A percentile compares a stretch with the other conserved stretches of the same genome.
These are phyloP conservation scores for Oxytorus armatus DNA, from an alignment of 2,888 invertebrate species.

Conservation along the genomic window DNA sequence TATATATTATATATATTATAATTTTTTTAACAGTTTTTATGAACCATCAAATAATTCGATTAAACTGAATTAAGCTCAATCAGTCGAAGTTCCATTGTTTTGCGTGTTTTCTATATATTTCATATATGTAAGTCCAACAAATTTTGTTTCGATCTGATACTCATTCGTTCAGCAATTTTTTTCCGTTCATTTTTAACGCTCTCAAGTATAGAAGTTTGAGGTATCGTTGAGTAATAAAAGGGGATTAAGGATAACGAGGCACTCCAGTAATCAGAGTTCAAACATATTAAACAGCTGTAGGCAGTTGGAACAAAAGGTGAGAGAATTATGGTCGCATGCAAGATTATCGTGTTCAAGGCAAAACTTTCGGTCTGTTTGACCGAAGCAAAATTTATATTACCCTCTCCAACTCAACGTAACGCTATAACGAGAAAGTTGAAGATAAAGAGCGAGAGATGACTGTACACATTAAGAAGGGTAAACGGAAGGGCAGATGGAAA, in stretches of 20 bases:
- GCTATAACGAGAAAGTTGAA: slow-evolving; percentile 38
- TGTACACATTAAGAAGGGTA: slow-evolving; percentile 34
- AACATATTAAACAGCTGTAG: slow-evolving; percentile 40
- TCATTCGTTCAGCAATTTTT: background rate
- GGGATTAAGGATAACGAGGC: slow-evolving; percentile 7
- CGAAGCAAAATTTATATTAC: slow-evolving; percentile 55
- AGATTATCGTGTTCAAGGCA: slow-evolving; percentile 9
- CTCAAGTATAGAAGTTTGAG: background rate
- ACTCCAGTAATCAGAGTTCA: slow-evolving; percentile 20
- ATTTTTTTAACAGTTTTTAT: too few relatives aligned
- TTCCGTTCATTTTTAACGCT: background rate
- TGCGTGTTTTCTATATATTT: too few relatives aligned
- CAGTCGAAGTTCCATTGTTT: too few relatives aligned
- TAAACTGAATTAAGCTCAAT: too few relatives aligned
- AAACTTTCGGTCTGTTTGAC: slow-evolving; percentile 47
- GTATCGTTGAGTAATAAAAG: background rate
- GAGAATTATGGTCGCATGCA: background rate
- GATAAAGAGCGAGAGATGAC: slow-evolving; percentile 22
- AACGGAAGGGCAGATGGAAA: too few relatives aligned
- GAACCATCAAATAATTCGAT: too few relatives aligned
- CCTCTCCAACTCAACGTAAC: slow-evolving; percentile 11
- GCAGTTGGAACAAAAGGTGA: slow-evolving; percentile 13
- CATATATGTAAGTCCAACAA: too few relatives aligned
- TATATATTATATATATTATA: too few relatives aligned
- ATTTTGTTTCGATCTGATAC: too few relatives aligned